Evolutionary conservation across 1,140 invertebrate species (phyloP), one percentile per base, ranked within the genome.

Genomic region (Orchesella cincta): DNA sequence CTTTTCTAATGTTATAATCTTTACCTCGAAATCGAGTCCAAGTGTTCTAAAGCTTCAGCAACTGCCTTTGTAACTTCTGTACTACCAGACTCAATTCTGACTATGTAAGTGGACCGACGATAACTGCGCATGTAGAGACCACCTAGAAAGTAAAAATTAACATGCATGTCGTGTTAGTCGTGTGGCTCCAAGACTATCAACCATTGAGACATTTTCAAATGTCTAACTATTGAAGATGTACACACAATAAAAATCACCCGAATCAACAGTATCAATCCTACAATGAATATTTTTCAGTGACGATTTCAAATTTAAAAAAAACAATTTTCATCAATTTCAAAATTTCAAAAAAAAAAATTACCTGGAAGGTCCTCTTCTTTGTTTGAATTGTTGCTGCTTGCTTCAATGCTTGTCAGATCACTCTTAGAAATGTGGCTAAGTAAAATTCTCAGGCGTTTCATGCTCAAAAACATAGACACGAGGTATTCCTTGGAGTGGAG

Each of bases 11-110:
- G n/a, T n/a, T n/a, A n/a, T n/a, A n/a, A n/a, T n/a, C n/a, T n/a
- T n/a, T n/a, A n/a, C n/a, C n/a, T n/a, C 8, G 26, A 31, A 23
- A 67, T 67, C 33, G 62, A 67, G 62, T 67, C 62, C 23, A 67
- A 67, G n/a, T 67, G 62, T 67, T 67, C 62, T 67, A 67, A 67
- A 31, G 62, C 62, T 31, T 67, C 62, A 5, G 62, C 62, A 31
- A 67, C 62, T 31, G 62, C 62, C n/a, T 23, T 8, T 5, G 62
- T 67, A 1, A 67, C 62, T 33, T 67, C 62, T 2, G 62, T 67
- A 29, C 62, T 67, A 2, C 62, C 62, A 8, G 62, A 67, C n/a
- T 67, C 62, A 23, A 67, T 67, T 5, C 62, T 26, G 8, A 67
- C 62, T 12, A 67, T 67, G 31, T 67, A 67, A 8, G 62, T 67